Conservation (phyloP, 2,888 invertebrate genomes). For the Leptinotarsa juncta region DNA sequence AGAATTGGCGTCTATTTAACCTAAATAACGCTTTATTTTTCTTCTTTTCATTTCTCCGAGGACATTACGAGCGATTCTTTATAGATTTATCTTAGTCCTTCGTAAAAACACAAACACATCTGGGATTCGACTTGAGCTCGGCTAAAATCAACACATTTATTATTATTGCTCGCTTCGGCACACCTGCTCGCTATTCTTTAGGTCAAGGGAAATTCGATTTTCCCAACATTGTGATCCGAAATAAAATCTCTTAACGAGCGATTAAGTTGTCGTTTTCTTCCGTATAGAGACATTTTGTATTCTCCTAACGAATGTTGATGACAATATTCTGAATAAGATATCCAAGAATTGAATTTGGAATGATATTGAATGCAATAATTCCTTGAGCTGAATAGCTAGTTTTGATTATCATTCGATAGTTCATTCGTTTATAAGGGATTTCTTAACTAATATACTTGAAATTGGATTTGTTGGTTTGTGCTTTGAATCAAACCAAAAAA, state of each 20-base stretch:
- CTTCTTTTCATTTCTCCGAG: background rate
- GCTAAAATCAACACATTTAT: slow-evolving; percentile 40
- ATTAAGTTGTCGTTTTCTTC: background rate
- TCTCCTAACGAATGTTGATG: background rate
- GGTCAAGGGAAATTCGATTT: slow-evolving; percentile 30
- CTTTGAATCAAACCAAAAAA: too few relatives aligned
- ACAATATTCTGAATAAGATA: background rate
- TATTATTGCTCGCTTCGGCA: slow-evolving; percentile 31
- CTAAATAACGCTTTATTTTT: background rate
- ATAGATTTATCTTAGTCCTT: slow-evolving; percentile 16
- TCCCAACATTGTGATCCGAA: slow-evolving; percentile 2
- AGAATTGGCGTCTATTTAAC: background rate
- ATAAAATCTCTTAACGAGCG: background rate
- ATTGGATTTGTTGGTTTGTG: too few relatives aligned
- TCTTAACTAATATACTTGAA: too few relatives aligned
- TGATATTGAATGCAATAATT: too few relatives aligned
- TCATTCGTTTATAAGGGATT: too few relatives aligned
- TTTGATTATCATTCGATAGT: background rate
- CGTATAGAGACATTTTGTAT: background rate
- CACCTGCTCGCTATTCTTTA: slow-evolving; percentile 38
- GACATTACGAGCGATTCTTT: slow-evolving; percentile 1
- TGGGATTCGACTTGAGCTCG: slow-evolving; percentile 22
- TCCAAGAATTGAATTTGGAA: background rate
- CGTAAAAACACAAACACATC: slow-evolving; percentile 3
- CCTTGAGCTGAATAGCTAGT: background rate